Evolutionary conservation across 2,797 vertebrate genomes (phyloP), one percentile per base, ranked within the genome.

Genomic region (Rhabdomys pumilio): DNA sequence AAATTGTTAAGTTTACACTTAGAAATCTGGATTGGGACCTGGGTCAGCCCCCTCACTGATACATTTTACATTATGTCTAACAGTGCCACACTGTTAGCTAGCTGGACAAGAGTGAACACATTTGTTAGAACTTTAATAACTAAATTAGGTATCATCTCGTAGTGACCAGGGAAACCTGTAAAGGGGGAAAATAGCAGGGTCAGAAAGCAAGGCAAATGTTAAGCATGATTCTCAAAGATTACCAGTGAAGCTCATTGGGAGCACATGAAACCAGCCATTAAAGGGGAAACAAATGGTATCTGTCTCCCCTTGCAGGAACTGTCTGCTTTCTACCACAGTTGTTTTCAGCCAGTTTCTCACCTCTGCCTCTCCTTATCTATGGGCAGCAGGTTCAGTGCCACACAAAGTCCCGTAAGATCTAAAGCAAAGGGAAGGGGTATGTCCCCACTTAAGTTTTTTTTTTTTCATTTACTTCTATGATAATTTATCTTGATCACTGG

Each of bases 171-270:
- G 17, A 84, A 91, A 93, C 19, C 50, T n/a, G 14, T 73, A 50
- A 86, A 83, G 26, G 6, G 87, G 76, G 0, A n/a, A 26, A 90
- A 59, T 57, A 90, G 47, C 14, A 10, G 14, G 59, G 15, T 26
- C 44, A 69, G 34, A 61, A 88, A 10, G 81, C 26, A 77, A 84
- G 31, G 9, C 24, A 91, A 79, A 77, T 34, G 2, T n/a, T 59
- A 95, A 95, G 26, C 11, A 77, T 61, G 57, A 82, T 44, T 87
- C 94, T 82, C 34, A 73, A 79, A 95, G 29, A 53, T 85, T 10
- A n/a, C 77, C 59, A 94, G 57, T 6, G 15, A 89, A 89, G 22
- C 59, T 47, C 20, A 63, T 38, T 81, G 72, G 31, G 50, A 73
- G 61, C 34, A 93, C 1, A 73, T 59, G 11, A 63, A 82, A 79